Evolutionary conservation across 2,113 vertebrate species (phyloP).

Genomic region (Microcebus tavaratra): DNA sequence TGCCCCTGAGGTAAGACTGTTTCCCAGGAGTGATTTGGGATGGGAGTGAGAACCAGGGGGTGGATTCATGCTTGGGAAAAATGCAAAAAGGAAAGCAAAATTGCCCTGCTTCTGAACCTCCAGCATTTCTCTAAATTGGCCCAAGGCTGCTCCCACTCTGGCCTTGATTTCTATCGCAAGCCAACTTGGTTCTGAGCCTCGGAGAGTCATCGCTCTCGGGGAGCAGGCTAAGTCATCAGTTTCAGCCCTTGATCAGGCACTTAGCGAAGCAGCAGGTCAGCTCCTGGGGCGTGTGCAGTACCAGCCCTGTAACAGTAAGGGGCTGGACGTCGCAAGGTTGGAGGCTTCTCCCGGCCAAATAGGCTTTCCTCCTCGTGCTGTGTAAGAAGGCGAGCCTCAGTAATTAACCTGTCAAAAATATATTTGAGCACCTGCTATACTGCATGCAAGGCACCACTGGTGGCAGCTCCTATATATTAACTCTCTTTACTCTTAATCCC

Average conservation of each 20-base stretch:
- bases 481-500: not conserved
- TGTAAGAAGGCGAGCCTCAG: not conserved
- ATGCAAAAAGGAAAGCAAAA: not conserved
- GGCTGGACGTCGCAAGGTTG: not conserved
- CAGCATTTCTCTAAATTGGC: not conserved
- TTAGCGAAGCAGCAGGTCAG: not conserved
- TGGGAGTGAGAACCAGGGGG: not conserved
- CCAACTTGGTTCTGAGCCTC: not conserved
- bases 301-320: not conserved
- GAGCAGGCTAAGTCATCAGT: not conserved
- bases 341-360: not conserved
- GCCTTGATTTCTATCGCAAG: not conserved
- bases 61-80: not conserved
- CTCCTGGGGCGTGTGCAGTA: accelerated
- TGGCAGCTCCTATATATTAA: not conserved
- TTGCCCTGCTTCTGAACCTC: not conserved
- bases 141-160: not conserved
- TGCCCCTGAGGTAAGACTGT: not conserved
- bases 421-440: not conserved
- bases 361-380: not conserved
- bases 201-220: not conserved
- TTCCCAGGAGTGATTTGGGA: not conserved
- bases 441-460: not conserved
- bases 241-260: not conserved
- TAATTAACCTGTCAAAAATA: not conserved